A percentile compares a stretch with the other conserved stretches of the same genome.
Conservation (phyloP, 2,888 invertebrate species). For the Eristalis pertinax region DNA sequence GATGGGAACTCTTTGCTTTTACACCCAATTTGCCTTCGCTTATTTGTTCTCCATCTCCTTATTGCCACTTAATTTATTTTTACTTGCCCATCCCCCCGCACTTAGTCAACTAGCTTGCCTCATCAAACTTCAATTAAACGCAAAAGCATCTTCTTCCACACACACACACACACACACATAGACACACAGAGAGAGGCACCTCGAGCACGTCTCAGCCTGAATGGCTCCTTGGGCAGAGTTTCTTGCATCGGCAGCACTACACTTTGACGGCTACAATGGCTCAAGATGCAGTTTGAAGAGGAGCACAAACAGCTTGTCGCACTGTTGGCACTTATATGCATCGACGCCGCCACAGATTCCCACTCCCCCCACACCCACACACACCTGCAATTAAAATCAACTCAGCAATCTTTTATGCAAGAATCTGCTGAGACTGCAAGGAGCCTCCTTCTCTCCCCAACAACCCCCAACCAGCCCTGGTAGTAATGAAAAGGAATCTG, state of each 20-base stretch:
- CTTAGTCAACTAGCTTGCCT: conserved; percentile 18
- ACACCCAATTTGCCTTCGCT: background rate
- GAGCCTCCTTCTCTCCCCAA: conserved; percentile 16
- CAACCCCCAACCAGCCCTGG: background rate
- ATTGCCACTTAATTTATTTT: conserved; percentile 34
- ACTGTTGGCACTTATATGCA: too few relatives aligned
- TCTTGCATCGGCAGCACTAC: conserved; percentile 60
- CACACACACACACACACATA: conserved; percentile 4
- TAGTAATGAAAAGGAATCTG: conserved; percentile 43
- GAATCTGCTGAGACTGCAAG: conserved; percentile 51
- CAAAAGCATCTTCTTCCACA: conserved; percentile 31
- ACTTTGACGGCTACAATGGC: conserved; percentile 36
- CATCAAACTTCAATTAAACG: conserved; percentile 54
- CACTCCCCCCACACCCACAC: background rate
- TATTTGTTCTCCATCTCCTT: background rate
- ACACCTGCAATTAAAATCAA: conserved; percentile 67
- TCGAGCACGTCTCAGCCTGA: conserved; percentile 40
- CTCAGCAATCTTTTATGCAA: conserved; percentile 49
- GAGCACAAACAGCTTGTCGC: conserved; percentile 2
- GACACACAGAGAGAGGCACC: conserved; percentile 9
- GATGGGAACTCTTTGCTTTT: background rate
- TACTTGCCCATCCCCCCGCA: background rate
- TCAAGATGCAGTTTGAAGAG: conserved; percentile 28
- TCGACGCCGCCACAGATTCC: too few relatives aligned
- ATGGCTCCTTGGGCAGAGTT: conserved; percentile 26